Base-by-base conservation (phyloP, 2,888 invertebrate genomes). In the Pandemis corylana region DNA sequence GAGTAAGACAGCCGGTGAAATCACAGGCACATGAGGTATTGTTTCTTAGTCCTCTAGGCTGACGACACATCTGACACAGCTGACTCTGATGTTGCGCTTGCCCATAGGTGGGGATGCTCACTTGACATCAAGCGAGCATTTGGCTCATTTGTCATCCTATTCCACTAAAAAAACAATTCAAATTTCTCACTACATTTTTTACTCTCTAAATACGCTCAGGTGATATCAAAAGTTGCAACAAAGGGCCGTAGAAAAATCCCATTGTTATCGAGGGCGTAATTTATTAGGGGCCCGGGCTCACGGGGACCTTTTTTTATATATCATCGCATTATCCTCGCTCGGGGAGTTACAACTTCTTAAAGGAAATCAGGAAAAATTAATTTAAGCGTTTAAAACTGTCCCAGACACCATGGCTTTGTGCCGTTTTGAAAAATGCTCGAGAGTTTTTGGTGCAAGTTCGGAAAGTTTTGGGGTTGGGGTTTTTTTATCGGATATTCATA, bases 251-350 rank as follows among this genome's bases (percentile, higher is more conserved):
- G 86, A 92, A 94, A 95, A 94, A 94, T 90, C 94, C 94, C 91
- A 94, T 95, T 95, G 95, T 95, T 95, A 95, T 95, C 95, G 92
- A 91, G 93, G 92, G 92, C 89, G 90, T 95, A 95, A 95, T 95
- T 95, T 95, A 95, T 95, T 94, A 94, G 91, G 91, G 93, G 89
- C 85, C 84, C 83, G 80, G 89, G 89, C 90, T 90, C 91, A 89
- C 88, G 86, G 93, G 90, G 91, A 90, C 93, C 93, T 94, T 94
- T 94, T 93, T 94, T 94, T 94, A 94, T 94, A 94, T 94, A 94
- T 94, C 94, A 94, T 94, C 94, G 94, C 92, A 94, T 94, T 94
- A 94, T 94, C 93, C 94, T 93, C 90, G 91, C 93, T 91, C 87
- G 87, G 92, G 85, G 90, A 93, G 94, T 93, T 94, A 93, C 93